Base-by-base conservation (phyloP, 1,140 invertebrate genomes). In the Oppia nitens region DNA sequence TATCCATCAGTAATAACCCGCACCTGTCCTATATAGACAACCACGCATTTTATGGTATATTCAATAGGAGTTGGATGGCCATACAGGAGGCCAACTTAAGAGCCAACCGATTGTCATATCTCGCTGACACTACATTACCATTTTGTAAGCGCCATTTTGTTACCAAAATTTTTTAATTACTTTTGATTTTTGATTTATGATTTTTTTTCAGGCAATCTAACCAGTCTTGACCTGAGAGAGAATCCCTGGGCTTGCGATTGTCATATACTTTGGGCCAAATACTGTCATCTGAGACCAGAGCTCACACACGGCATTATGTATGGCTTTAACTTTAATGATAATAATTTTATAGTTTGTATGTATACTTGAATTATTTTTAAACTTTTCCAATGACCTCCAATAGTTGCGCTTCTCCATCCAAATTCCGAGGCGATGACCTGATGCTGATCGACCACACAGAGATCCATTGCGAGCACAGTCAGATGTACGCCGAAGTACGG, bases 211-310 rank as follows among this genome's bases (percentile, higher is more conserved):
- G 47, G 57, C 11, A 57, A 53, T 17, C 40, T 64, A 14, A 54
- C 40, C 20, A 54, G 32, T n/a, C 53, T 66, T 24, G 63, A 66
- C 49, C 25, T 66, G 3, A 54, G 55, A 25, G 57, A 53, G 24
- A 66, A 66, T 59, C 65, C 63, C 11, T 64, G 61, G 63, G 25
- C 24, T 21, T 66, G 65, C 53, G 63, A 66, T 32, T 66, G 65
- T 27, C 47, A 53, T 50, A 25, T 66, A 40, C 59, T 26, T 6
- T 66, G 65, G 65, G 53, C 64, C 12, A 55, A 51, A n/a, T 29
- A 61, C 6, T 66, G 63, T 50, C 17, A 60, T 1, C 47, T 61
- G 6, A 59, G 53, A 25, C 4, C 40, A 26, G 29, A 63, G n/a
- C 28, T 53, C 9, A 23, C 47, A 49, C 21, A 6, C 27, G 21